Evolutionary conservation across 2,113 vertebrate species (phyloP), one percentile per base, ranked within the genome.

Genomic region (Salvelinus alpinus): DNA sequence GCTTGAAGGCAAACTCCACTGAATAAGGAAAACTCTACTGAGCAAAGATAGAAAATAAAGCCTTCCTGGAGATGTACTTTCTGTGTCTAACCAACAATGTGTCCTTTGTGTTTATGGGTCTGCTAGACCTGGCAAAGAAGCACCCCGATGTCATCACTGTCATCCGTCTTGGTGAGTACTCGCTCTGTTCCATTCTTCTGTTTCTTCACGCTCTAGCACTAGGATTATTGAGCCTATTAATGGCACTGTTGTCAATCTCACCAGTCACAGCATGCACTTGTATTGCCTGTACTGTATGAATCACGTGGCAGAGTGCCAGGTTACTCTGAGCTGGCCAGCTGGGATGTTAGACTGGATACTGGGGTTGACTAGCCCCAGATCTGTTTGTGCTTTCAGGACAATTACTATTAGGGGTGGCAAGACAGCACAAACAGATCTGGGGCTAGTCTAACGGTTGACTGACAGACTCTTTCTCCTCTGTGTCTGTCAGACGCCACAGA

Each of bases 401-500:
- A 11, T 2, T 44, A 44, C 38, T 0, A 8, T 44, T 44, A 44
- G 38, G 38, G 9, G 9, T 44, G 9, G 9, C 38, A 12, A 44
- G 9, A 44, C 38, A 44, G 9, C 38, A 44, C 38, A 44, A 44
- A 44, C 9, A 44, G 38, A 44, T 44, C 38, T 11, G 38, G 38
- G 38, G 12, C 12, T 44, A 44, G 38, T 44, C 38, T 44, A 44
- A 2, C 9, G 38, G 38, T 44, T 44, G 38, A 44, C 38, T 44
- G 38, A 44, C 38, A 2, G 38, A 44, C 38, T 11, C 78, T 54
- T 79, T 54, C 31, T 79, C 14, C 34, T 57, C 20, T 73, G 29
- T 79, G 54, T 81, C 66, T 73, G 31, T 75, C 60, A 90, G 92
- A 92, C 22, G 76, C 65, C 25, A 48, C 71, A 72, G 86, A 91